Percentiles rank a stretch among this genome's conserved stretches.
Evolutionary conservation across 2,113 vertebrate genomes (phyloP).

Genomic region (Bubo blakistoni): DNA sequence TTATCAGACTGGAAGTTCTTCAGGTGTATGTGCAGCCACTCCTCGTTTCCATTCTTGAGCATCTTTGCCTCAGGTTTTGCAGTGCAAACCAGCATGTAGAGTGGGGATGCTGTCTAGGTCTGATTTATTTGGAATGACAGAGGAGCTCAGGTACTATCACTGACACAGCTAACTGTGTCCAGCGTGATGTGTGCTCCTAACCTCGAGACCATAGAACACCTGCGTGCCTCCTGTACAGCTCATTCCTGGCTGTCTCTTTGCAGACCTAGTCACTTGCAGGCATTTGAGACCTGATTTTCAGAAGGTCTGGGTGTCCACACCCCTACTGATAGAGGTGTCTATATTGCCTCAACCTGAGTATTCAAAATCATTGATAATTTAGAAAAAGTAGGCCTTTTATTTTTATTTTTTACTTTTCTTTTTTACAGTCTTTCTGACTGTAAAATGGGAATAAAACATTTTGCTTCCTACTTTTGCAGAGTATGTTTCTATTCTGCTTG

Average conservation of each 20-base stretch:
- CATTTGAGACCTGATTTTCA: neutral
- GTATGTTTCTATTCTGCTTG: neutral
- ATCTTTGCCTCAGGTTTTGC: neutral
- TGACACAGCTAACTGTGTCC: neutral
- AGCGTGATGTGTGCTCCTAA: neutral
- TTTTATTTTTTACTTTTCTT: neutral
- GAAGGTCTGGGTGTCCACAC: neutral
- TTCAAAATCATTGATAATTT: neutral
- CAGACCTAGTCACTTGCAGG: neutral
- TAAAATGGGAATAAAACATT: neutral
- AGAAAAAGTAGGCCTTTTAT: neutral
- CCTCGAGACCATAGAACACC: neutral
- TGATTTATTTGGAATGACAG: neutral
- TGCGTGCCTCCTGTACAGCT: fast-evolving
- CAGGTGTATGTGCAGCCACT: neutral
- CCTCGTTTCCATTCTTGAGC: neutral
- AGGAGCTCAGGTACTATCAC: neutral
- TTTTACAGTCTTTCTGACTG: neutral
- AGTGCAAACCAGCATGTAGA: neutral
- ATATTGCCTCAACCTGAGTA: neutral
- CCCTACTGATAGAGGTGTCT: neutral
- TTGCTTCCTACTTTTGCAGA: neutral
- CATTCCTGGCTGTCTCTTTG: neutral
- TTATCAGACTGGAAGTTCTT: neutral
- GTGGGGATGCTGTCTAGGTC: neutral